Conservation (phyloP, 2,797 vertebrate genomes). For the Choloepus didactylus region DNA sequence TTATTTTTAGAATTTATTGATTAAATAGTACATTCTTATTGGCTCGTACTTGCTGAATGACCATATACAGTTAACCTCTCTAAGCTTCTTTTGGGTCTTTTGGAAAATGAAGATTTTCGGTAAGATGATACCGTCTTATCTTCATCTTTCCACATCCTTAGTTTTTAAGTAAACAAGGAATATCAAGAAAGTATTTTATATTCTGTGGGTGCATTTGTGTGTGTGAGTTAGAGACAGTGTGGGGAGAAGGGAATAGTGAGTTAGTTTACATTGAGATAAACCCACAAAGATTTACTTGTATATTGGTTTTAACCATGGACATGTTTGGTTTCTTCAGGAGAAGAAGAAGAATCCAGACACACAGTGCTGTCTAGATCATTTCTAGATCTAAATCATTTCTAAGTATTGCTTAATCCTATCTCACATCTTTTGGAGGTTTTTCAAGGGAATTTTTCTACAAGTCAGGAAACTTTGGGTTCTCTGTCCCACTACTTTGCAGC, state of each 20-base stretch:
- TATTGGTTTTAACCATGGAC: slow-evolving; percentile 4
- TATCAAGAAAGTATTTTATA: slow-evolving; percentile 52
- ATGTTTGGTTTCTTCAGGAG: slow-evolving; percentile 37
- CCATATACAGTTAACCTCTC: slow-evolving; percentile 8
- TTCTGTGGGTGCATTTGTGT: neutral
- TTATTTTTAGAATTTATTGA: slow-evolving; percentile 49
- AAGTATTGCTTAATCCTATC: slow-evolving; percentile 46
- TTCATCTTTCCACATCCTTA: slow-evolving; percentile 50
- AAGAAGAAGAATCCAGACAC: slow-evolving; percentile 36
- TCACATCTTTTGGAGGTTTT: slow-evolving; percentile 58
- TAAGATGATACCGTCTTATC: neutral
- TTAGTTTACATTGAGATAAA: slow-evolving; percentile 55
- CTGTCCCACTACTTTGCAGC: neutral
- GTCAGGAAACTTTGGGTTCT: slow-evolving; percentile 26
- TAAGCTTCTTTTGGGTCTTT: slow-evolving; percentile 27
- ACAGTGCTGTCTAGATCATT: neutral
- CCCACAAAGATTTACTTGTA: slow-evolving; percentile 40
- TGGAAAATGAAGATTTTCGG: slow-evolving; percentile 31
- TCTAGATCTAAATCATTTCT: neutral
- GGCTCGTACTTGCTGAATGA: neutral
- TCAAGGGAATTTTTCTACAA: slow-evolving; percentile 44
- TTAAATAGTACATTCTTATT: neutral
- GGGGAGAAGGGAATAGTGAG: neutral
- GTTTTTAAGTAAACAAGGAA: slow-evolving; percentile 60
- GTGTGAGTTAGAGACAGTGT: neutral